Evolutionary conservation across 2,797 vertebrate genomes (phyloP).

Genomic region (Glyptemys insculpta): DNA sequence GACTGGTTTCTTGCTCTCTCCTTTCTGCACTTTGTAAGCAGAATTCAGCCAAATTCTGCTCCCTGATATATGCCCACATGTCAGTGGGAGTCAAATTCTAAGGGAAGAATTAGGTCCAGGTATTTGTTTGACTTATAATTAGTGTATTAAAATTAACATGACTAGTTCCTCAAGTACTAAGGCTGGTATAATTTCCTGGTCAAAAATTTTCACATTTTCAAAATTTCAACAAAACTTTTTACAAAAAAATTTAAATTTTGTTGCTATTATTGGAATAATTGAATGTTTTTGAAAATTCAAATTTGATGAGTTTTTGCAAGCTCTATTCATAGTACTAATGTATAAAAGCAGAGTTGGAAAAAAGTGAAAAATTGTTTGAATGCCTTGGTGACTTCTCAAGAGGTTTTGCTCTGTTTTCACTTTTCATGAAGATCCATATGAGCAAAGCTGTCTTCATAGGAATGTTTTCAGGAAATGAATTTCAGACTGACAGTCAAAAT

Average conservation of each 20-base stretch:
- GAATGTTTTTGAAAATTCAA: background rate
- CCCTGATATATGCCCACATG: constrained; percentile 19
- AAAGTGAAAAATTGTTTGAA: background rate
- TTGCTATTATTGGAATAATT: background rate
- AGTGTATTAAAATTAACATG: background rate
- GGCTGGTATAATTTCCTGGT: background rate
- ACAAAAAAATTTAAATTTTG: background rate
- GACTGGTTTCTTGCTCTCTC: constrained; percentile 16
- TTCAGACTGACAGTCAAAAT: background rate
- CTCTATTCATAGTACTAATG: background rate
- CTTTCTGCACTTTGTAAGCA: constrained; percentile 26
- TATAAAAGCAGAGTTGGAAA: background rate
- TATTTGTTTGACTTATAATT: background rate
- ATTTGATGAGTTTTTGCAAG: background rate
- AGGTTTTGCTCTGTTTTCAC: background rate
- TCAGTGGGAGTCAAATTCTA: no score
- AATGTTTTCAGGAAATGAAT: background rate
- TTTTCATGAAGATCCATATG: background rate
- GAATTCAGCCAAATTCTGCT: constrained; percentile 27
- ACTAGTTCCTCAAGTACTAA: background rate
- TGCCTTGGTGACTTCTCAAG: background rate
- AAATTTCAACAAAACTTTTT: accelerated
- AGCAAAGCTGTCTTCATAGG: background rate
- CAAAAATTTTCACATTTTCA: background rate
- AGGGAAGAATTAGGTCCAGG: background rate